Evolutionary conservation across 1,140 invertebrate species (phyloP), one percentile per base, ranked within the genome.

Genomic region (Trichonephila clavata): DNA sequence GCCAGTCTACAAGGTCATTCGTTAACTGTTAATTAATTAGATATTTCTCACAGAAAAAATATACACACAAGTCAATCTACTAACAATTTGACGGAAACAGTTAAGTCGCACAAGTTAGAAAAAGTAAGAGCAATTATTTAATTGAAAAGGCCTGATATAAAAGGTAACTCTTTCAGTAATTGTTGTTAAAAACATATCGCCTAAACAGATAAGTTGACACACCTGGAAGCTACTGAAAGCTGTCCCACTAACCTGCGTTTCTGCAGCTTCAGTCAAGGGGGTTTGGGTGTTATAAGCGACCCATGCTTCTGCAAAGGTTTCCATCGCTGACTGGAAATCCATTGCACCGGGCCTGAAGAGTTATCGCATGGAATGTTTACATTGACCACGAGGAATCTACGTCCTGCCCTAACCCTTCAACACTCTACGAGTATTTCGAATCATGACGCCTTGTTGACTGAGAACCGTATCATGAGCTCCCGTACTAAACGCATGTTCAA

Each of bases 281-380:
- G 95, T 96, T 95, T 98, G 98, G 95, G 98, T 97, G 96, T 98
- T 99, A 95, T 98, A 98, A 92, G 98, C 98, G 95, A 98, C 98
- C 98, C 98, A 99, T 94, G 98, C 98, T 96, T 99, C 98, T 87
- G 98, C 98, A 96, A 99, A 99, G 94, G 98, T 99, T 96, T 99
- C 98, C 98, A 99, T 98, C 94, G 98, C 98, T 97, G 98, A 98
- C 96, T 98, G 98, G 97, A 98, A 98, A 97, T 99, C 98, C 98
- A 99, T 99, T 65, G 86, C 92, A 93, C 68, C 43, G 93, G 92
- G 84, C 61, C 84, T 77, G 59, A 80, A 21, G 50, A 88, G 50
- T 93, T 93, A 87, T 60, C 63, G 32, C 90, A 68, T 88, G 84
- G 92, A 93, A 93, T 93, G 92, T 93, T 93, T 93, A 93, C 92